These are phyloP conservation scores for Entelurus aequoreus DNA, from an alignment of 2,113 vertebrate genomes.

Conservation along the genomic window DNA sequence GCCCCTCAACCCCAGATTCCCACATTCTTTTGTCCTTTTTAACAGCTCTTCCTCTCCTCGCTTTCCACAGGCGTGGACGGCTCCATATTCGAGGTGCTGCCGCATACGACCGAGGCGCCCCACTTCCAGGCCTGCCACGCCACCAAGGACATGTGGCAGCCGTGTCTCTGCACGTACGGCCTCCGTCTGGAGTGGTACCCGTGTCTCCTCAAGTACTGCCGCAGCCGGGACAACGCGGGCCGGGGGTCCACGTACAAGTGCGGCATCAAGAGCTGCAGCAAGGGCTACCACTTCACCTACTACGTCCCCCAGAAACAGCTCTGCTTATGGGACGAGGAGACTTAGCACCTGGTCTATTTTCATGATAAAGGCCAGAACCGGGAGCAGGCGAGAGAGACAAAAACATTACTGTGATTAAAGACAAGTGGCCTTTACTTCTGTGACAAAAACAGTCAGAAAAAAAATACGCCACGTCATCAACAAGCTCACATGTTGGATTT, in stretches of 20 bases:
- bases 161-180: slow-evolving; percentile 83
- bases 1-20: slow-evolving; percentile 19
- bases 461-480: slow-evolving; percentile 20
- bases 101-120: slow-evolving; percentile 65
- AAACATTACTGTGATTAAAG: slow-evolving; percentile 12
- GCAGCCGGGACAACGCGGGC: slow-evolving; percentile 75
- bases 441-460: slow-evolving; percentile 22
- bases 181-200: slow-evolving; percentile 95
- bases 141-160: slow-evolving; percentile 77
- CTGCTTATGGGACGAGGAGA: slow-evolving; percentile 92
- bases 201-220: slow-evolving; percentile 93
- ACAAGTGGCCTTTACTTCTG: slow-evolving; percentile 22
- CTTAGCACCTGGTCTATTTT: slow-evolving; percentile 64
- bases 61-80: slow-evolving; percentile 77
- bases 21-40: neutral
- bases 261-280: slow-evolving; percentile 96
- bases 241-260: slow-evolving; percentile 88
- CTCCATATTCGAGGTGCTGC: slow-evolving; percentile 85
- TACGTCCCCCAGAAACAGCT: slow-evolving; percentile 87
- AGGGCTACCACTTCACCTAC: slow-evolving; percentile 86
- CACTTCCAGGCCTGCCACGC: slow-evolving; percentile 75
- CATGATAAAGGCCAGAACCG: too few relatives aligned
- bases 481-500: slow-evolving; percentile 48
- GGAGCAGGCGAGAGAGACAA: slow-evolving; percentile 8
- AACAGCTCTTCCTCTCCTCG: slow-evolving; percentile 13